These are phyloP conservation scores for Apistogramma diplotaenia DNA, from an alignment of 2,113 vertebrate genomes.

Conservation along the genomic window DNA sequence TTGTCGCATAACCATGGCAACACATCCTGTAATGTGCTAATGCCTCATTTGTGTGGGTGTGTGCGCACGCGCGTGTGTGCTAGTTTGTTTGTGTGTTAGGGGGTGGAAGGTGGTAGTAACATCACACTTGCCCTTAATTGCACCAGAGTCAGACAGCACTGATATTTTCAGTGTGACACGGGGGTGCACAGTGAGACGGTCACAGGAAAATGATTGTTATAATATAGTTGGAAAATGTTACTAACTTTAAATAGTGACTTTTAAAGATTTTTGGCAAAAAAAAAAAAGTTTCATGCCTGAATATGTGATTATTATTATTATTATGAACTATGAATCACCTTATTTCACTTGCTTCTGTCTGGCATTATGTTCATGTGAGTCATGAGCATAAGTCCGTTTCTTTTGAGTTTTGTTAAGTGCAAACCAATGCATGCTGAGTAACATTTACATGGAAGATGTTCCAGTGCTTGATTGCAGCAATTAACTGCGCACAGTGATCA, in stretches of 20 bases:
- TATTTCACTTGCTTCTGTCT: not conserved
- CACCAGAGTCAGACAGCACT: not conserved
- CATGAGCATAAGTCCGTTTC: no score
- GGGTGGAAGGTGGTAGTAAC: constrained; percentile 48
- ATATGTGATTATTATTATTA: not conserved
- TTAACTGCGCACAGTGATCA: not conserved
- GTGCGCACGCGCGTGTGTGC: not conserved
- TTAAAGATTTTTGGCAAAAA: not conserved
- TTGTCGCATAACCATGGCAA: constrained; percentile 62
- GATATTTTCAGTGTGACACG: constrained; percentile 8
- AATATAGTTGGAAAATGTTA: not conserved
- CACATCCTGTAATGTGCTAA: constrained; percentile 46
- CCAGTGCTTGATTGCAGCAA: not conserved
- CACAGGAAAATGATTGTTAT: not conserved
- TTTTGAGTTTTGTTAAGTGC: not conserved
- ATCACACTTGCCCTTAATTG: constrained; percentile 38
- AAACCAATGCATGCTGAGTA: not conserved
- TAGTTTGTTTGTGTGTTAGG: constrained; percentile 19
- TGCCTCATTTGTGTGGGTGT: not conserved
- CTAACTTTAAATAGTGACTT: not conserved
- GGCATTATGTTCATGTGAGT: not conserved
- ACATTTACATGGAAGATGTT: not conserved
- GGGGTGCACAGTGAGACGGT: constrained; percentile 2
- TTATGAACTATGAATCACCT: not conserved
- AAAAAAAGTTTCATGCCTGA: not conserved